Conservation (phyloP, 2,888 invertebrate genomes). For the Nipponacmea schrenckii region DNA sequence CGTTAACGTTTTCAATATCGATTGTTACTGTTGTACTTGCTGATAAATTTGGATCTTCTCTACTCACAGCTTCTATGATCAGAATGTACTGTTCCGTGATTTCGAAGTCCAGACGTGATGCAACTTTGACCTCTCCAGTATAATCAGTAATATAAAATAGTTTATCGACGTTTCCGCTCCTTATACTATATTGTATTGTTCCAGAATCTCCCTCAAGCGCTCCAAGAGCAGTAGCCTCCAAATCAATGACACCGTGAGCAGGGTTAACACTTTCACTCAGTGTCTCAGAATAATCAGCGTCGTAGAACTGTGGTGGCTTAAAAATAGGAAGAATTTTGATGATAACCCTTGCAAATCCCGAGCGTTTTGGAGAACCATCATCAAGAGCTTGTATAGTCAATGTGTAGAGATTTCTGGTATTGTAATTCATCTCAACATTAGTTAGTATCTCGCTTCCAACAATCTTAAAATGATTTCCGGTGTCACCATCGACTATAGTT, state of each 20-base stretch:
- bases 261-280: constrained; percentile 35
- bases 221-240: constrained; percentile 40
- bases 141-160: constrained; percentile 35
- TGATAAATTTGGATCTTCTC: constrained; percentile 26
- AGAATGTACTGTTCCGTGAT: constrained; percentile 26
- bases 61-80: constrained; percentile 37
- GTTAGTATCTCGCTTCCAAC: constrained; percentile 29
- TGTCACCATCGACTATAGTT: constrained; percentile 69
- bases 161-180: constrained; percentile 32
- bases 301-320: constrained; percentile 33
- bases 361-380: constrained; percentile 32
- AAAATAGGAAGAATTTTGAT: constrained; percentile 38
- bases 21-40: constrained; percentile 38
- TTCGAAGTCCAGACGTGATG: constrained; percentile 40
- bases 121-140: constrained; percentile 41
- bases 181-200: constrained; percentile 36
- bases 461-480: constrained; percentile 37
- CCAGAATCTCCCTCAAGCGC: constrained; percentile 36
- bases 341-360: constrained; percentile 34
- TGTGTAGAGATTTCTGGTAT: constrained; percentile 35
- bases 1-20: constrained; percentile 45
- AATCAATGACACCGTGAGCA: constrained; percentile 36
- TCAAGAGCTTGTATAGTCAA: constrained; percentile 38
- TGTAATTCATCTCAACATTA: constrained; percentile 34
- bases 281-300: constrained; percentile 17